These are phyloP conservation scores for Hephaestus fuliginosus DNA, from an alignment of 2,797 vertebrate genomes.

Conservation along the genomic window DNA sequence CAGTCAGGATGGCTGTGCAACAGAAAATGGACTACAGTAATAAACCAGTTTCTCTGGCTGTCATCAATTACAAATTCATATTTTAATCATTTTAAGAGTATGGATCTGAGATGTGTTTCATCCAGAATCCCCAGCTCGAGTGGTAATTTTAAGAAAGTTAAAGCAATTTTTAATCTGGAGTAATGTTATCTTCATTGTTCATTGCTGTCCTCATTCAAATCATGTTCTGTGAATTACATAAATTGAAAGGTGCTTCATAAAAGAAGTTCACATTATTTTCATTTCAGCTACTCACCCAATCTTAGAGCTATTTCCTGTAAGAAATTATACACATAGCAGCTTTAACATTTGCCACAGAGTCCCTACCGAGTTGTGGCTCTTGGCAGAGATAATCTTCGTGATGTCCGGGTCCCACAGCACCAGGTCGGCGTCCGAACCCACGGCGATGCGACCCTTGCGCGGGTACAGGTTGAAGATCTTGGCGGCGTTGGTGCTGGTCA, in stretches of 20 bases:
- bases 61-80: constrained; percentile 2
- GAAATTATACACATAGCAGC: not conserved
- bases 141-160: not conserved
- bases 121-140: not conserved
- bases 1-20: constrained; percentile 31
- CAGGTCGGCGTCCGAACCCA: constrained; percentile 96
- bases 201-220: not conserved
- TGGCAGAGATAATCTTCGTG: constrained; percentile 96
- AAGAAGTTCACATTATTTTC: not conserved
- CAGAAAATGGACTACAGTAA: constrained; percentile 4
- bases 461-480: constrained; percentile 99
- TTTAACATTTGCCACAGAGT: not conserved
- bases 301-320: not conserved
- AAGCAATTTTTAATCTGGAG: not conserved
- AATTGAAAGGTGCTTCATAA: not conserved
- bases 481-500: constrained; percentile 98
- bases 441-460: constrained; percentile 96
- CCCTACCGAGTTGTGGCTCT: constrained; percentile 95
- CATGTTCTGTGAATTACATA: not conserved
- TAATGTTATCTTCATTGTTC: not conserved
- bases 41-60: constrained; percentile 15
- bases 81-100: too few species aligned
- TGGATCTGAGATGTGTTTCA: not conserved
- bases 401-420: constrained; percentile 98
- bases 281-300: not conserved